Evolutionary conservation across 2,888 invertebrate genomes (phyloP), one percentile per base, ranked within the genome.

Genomic region (Clivina fossor): DNA sequence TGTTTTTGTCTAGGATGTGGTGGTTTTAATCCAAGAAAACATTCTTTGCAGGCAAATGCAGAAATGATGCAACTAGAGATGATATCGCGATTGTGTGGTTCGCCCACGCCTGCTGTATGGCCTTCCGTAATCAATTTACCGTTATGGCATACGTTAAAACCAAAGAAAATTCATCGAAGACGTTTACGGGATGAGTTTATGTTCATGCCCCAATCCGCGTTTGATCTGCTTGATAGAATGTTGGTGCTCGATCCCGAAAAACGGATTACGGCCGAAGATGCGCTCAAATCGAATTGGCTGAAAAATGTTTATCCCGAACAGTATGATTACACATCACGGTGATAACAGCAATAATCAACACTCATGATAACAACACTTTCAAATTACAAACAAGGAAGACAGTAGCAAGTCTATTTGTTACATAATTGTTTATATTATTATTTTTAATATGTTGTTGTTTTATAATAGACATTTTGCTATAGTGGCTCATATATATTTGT

Each of bases 101-200:
- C 96, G 0, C 97, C 98, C 0, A 87, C 90, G 30, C 96, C 97
- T 0, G 93, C 93, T 35, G 93, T 93, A 30, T 99, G 98, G 98
- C 98, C 98, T 5, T 83, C 89, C 69, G 96, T 99, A 43, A 92
- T 94, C 60, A 88, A 90, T 70, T 78, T 99, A 63, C 97, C 97
- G 0, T 81, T 91, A 2, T 99, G 93, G 83, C 88, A 90, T 71
- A 88, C 91, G 20, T 80, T 98, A 40, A 90, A 93, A 66, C 92
- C 93, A 28, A 95, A 94, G 77, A 90, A 91, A 67, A 84, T 87
- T 62, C 89, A 96, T 77, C 82, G 92, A 65, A 81, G 99, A 59
- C 83, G 90, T 63, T 79, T 99, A 50, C 80, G 94, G 22, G 97
- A 98, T 65, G 93, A 95, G 68, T 98, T 96, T 76, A 83, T 88